Conservation (phyloP, 2,888 invertebrate genomes). For the Eristalis tenax region DNA sequence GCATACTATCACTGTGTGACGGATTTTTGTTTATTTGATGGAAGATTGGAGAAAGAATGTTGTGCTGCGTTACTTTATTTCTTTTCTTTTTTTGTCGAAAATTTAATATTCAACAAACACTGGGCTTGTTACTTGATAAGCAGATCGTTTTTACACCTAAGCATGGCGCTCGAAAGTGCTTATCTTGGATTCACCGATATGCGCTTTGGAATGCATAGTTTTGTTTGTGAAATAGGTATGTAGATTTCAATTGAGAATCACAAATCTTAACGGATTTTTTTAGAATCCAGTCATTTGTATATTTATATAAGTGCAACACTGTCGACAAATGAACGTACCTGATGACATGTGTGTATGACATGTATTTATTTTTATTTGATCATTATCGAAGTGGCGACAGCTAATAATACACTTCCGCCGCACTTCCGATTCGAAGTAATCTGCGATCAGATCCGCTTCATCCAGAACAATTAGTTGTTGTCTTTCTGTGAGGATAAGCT, state of each 20-base stretch:
- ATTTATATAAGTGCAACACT: not conserved
- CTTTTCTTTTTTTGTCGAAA: not conserved
- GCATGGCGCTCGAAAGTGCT: constrained; percentile 35
- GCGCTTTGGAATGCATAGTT: constrained; percentile 25
- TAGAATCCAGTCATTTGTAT: not conserved
- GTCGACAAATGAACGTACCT: no score
- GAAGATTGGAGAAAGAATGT: constrained; percentile 18
- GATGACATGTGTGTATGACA: no score
- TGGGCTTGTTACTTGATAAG: constrained; percentile 57
- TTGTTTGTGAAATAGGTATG: not conserved
- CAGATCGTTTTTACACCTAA: constrained; percentile 49
- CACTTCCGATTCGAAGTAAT: no score
- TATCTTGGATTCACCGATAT: constrained; percentile 32
- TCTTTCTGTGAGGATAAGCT: no score
- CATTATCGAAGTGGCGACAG: no score
- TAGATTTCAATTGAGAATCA: not conserved
- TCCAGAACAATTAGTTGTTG: no score
- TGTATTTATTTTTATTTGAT: no score
- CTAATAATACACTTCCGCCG: no score
- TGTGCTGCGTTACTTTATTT: constrained; percentile 9
- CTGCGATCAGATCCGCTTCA: no score
- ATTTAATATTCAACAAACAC: constrained; percentile 56
- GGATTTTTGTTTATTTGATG: constrained; percentile 53
- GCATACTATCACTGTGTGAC: constrained; percentile 45
- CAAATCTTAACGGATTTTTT: not conserved